Evolutionary conservation across 2,113 vertebrate species (phyloP).

Genomic region (Bos indicus): DNA sequence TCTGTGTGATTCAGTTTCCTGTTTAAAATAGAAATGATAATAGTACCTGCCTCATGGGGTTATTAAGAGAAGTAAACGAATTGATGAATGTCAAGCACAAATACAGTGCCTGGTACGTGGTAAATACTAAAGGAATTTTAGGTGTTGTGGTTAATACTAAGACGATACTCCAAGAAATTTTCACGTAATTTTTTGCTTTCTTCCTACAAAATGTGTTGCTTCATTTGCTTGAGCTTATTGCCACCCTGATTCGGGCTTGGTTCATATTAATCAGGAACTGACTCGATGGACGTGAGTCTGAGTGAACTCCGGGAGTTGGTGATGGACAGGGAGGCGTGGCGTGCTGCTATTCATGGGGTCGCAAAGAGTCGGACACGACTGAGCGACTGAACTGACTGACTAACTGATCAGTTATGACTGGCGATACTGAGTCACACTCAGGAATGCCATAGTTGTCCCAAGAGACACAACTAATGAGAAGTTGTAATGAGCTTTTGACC

Average conservation of each 20-base stretch:
- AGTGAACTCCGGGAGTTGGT: no score
- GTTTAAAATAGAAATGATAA: background rate
- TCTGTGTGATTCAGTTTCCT: background rate
- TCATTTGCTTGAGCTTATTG: background rate
- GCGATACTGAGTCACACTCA: conserved; percentile 58
- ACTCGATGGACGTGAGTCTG: no score
- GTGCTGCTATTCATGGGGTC: no score
- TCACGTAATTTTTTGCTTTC: background rate
- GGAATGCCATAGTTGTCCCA: conserved; percentile 53
- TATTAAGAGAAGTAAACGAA: background rate
- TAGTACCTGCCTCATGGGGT: background rate
- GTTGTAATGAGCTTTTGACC: conserved; percentile 56
- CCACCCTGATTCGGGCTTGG: background rate
- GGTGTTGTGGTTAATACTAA: background rate
- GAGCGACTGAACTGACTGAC: no score
- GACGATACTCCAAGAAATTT: background rate
- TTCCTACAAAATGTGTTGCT: background rate
- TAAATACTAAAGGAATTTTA: background rate
- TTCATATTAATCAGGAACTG: conserved; percentile 15
- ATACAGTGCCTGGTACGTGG: background rate
- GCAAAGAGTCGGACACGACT: no score
- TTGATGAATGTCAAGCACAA: background rate
- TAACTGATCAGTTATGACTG: background rate
- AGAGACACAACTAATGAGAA: conserved; percentile 62
- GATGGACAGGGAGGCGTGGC: no score